Evolutionary conservation across 2,888 invertebrate genomes (phyloP).

Genomic region (Eurytoma californica): DNA sequence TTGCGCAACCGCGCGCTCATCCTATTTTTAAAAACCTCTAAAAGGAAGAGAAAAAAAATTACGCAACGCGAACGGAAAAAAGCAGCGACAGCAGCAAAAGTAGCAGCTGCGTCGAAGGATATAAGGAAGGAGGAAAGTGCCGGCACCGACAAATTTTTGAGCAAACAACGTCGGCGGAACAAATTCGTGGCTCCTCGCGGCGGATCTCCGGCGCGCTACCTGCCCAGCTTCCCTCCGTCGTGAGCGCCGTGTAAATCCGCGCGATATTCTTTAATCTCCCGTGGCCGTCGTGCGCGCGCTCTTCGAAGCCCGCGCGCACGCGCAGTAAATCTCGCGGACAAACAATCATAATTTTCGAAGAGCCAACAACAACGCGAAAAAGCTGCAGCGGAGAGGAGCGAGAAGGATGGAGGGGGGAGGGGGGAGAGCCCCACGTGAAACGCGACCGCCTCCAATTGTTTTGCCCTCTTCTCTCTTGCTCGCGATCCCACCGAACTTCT

Average conservation of each 20-base stretch:
- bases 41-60: too few relatives aligned
- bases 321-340: slow-evolving; percentile 72
- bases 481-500: slow-evolving; percentile 28
- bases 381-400: slow-evolving; percentile 6
- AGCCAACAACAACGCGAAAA: slow-evolving; percentile 63
- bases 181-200: slow-evolving; percentile 37
- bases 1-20: too few relatives aligned
- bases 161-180: slow-evolving; percentile 48
- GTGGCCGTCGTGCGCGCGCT: slow-evolving; percentile 58
- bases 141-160: slow-evolving; percentile 44
- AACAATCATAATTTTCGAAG: slow-evolving; percentile 74
- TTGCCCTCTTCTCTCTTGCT: slow-evolving; percentile 65
- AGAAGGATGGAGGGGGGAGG: not conserved
- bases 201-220: not conserved
- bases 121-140: slow-evolving; percentile 2
- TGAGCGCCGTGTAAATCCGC: slow-evolving; percentile 65
- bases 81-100: too few relatives aligned
- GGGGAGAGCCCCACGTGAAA: slow-evolving; percentile 70
- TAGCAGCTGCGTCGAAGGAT: too few relatives aligned
- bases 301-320: slow-evolving; percentile 48
- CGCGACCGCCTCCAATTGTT: slow-evolving; percentile 73
- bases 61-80: too few relatives aligned
- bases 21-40: too few relatives aligned
- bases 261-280: slow-evolving; percentile 69
- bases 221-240: slow-evolving; percentile 57